Percentiles rank a stretch among this genome's conserved stretches.
phyloP scores from a whole-genome alignment of 2,888 invertebrate species.

The Scotopteryx bipunctaria region DNA sequence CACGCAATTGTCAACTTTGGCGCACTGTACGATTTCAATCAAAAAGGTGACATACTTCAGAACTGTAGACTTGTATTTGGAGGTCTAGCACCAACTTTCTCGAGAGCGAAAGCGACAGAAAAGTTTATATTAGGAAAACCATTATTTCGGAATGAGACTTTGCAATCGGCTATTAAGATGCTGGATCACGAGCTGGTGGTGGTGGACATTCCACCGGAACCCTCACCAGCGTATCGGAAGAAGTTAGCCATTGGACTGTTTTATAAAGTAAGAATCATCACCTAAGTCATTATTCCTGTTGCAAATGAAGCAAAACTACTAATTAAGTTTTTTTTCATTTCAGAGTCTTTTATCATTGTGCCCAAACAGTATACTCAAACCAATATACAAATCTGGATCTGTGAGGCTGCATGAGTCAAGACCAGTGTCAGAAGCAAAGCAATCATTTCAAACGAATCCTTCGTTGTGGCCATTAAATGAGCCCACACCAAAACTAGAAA shows the following conservation, averaged over 20 bases:
- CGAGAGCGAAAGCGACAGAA: slow-evolving; percentile 80
- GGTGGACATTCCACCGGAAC: slow-evolving; percentile 72
- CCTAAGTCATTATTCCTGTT: not conserved
- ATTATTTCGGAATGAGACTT: slow-evolving; percentile 61
- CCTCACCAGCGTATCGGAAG: slow-evolving; percentile 81
- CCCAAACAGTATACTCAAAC: slow-evolving; percentile 62
- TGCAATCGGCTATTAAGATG: slow-evolving; percentile 58
- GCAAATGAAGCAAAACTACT: not conserved
- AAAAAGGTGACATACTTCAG: slow-evolving; percentile 21
- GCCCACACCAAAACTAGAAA: slow-evolving; percentile 86
- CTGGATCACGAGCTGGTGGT: slow-evolving; percentile 53
- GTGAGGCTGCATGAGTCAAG: slow-evolving; percentile 64
- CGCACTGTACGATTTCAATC: slow-evolving; percentile 82
- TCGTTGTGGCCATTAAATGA: slow-evolving; percentile 85
- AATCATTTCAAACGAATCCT: slow-evolving; percentile 84
- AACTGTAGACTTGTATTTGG: slow-evolving; percentile 79
- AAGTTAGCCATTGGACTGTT: slow-evolving; percentile 83
- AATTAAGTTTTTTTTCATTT: no score
- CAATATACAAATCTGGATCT: slow-evolving; percentile 71
- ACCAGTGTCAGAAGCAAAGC: slow-evolving; percentile 82
- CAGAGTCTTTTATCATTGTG: slow-evolving; percentile 80
- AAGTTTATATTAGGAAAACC: slow-evolving; percentile 66
- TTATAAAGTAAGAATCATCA: slow-evolving; percentile 50
- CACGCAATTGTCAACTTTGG: slow-evolving; percentile 90
- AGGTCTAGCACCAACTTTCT: slow-evolving; percentile 72